phyloP scores from a whole-genome alignment of 2,113 vertebrate species.

The Myotis brandtii region DNA sequence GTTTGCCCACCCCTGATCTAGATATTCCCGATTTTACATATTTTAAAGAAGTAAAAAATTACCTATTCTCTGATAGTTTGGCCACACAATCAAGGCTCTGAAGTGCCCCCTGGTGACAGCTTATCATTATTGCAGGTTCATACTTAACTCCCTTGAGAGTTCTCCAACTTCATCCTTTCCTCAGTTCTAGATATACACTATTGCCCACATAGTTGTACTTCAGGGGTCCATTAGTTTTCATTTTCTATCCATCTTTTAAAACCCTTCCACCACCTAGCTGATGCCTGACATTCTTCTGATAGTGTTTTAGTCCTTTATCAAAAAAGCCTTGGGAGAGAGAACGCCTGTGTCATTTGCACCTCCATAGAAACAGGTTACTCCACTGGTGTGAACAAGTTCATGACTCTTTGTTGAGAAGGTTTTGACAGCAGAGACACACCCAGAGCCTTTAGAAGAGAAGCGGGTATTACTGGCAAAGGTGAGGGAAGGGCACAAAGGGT shows the following conservation, averaged over 20 bases:
- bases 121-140: constrained; percentile 51
- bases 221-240: background rate
- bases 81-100: background rate
- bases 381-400: background rate
- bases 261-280: background rate
- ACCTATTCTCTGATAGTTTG: background rate
- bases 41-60: constrained; percentile 42
- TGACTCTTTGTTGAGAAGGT: background rate
- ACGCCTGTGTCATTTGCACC: background rate
- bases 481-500: background rate
- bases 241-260: background rate
- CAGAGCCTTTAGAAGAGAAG: background rate
- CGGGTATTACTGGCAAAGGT: background rate
- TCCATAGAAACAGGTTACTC: background rate
- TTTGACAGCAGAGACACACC: background rate
- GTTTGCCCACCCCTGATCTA: too few species aligned
- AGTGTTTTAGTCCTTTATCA: constrained; percentile 23
- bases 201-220: background rate
- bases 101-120: constrained; percentile 41
- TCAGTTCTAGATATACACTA: background rate
- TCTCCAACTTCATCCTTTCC: background rate
- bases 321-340: background rate
- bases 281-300: background rate
- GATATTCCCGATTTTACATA: background rate
- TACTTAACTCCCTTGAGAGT: too few species aligned